Evolutionary conservation across 2,113 vertebrate species (phyloP), one percentile per base, ranked within the genome.

Genomic region (Xenus cinereus): DNA sequence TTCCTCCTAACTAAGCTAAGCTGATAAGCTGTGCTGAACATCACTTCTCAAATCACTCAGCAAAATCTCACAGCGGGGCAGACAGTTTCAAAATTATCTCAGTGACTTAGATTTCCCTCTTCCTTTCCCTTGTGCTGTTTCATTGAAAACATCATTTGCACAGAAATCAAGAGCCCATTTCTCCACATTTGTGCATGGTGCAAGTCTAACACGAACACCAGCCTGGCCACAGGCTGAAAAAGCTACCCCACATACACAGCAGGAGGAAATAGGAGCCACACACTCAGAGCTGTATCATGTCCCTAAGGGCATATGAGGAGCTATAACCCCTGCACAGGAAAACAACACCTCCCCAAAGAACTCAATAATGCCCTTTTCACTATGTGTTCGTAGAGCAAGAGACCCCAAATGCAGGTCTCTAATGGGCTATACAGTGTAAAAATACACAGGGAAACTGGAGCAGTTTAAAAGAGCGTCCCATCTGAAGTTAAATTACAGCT

Each of bases 1-100:
- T 50, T 92, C 92, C 85, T 94, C 78, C 77, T 90, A 92, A 87
- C 75, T 75, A 95, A 93, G 4, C 79, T 93, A 93, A 92, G 86
- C 80, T 66, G 87, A 91, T 96, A 97, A 97, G 10, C 89, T 60
- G 53, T 54, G 37, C 67, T 41, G 33, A 94, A 90, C 2, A 0
- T 75, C 59, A 41, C 71, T 87, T 81, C 62, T 84, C 50, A 82
- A 89, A 83, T 90, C 59, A 41, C 35, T 57, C 77, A 37, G n/a
- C 67, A 92, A 74, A 89, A 76, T 79, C 62, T 87, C 59, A 68
- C 27, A 57, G 50, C 4, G 0, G 12, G 12, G 15, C 46, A 93
- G 16, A 59, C 10, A 46, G 30, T 39, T 94, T 68, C 77, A 60
- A 87, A 82, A n/a, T 84, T 62, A 64, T 53, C 50, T 51, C 57